phyloP scores from a whole-genome alignment of 2,888 invertebrate genomes.

The Melipona beecheii region DNA sequence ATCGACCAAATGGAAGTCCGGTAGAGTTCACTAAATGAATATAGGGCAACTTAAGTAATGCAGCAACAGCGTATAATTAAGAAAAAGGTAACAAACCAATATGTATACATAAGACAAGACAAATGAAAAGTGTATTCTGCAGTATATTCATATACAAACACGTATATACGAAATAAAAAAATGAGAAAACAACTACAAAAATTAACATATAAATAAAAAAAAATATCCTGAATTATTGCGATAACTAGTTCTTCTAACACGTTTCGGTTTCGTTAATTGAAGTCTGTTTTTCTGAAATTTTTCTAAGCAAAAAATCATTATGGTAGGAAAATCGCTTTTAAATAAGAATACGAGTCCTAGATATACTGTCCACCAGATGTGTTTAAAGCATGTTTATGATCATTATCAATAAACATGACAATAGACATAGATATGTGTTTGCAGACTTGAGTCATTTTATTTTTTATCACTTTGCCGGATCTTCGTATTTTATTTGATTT shows the following conservation, averaged over 20 bases:
- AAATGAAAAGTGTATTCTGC: background rate
- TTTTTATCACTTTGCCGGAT: background rate
- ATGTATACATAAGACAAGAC: background rate
- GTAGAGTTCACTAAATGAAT: slow-evolving; percentile 2
- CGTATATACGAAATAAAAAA: background rate
- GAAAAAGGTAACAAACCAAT: background rate
- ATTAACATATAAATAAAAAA: background rate
- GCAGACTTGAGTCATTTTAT: background rate
- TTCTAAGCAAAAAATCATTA: background rate
- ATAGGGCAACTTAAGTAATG: background rate
- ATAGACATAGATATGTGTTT: background rate
- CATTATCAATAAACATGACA: background rate
- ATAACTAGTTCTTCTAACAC: background rate
- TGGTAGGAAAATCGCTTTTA: background rate
- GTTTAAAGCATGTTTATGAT: background rate
- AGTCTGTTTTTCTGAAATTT: background rate
- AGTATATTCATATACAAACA: background rate
- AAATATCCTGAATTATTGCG: background rate
- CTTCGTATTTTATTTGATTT: background rate
- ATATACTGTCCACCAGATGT: background rate
- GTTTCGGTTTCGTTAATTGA: background rate
- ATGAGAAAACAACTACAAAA: background rate
- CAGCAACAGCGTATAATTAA: background rate
- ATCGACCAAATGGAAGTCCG: background rate
- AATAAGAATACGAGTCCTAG: background rate